These are phyloP conservation scores for Mystacornis crossleyi DNA, from an alignment of 2,113 vertebrate species.

Conservation along the genomic window DNA sequence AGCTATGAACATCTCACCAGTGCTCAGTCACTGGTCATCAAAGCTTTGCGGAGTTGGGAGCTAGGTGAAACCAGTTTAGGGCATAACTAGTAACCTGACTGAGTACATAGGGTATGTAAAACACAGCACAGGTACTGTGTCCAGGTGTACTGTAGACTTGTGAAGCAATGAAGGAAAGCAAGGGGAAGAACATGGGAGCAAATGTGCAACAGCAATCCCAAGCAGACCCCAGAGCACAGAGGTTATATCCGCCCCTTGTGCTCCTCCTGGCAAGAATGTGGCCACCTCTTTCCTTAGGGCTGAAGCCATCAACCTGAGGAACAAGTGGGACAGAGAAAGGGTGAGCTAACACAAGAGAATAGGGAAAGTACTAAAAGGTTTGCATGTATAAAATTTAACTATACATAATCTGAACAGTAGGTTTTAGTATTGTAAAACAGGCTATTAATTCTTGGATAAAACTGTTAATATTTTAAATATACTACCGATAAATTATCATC, in stretches of 20 bases:
- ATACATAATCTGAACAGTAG: background rate
- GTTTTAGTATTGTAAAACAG: background rate
- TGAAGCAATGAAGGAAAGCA: background rate
- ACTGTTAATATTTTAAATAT: background rate
- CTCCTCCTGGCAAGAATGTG: background rate
- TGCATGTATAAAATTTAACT: background rate
- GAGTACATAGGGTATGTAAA: background rate
- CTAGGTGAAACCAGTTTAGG: background rate
- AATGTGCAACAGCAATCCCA: background rate
- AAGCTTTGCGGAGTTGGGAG: background rate
- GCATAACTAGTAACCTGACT: background rate
- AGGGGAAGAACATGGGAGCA: background rate
- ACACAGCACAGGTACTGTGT: background rate
- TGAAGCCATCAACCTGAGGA: background rate
- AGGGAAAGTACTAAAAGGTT: background rate
- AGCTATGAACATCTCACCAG: accelerated
- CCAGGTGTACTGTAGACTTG: background rate
- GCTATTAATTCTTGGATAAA: background rate
- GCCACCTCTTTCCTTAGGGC: background rate
- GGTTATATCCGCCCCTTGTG: background rate
- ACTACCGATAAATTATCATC: background rate
- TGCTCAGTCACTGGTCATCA: background rate
- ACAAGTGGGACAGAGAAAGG: background rate
- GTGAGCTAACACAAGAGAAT: background rate
- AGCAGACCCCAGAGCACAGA: background rate